These are phyloP conservation scores for Drosophila tsacasi DNA, from an alignment of 1,140 invertebrate genomes.

Conservation along the genomic window DNA sequence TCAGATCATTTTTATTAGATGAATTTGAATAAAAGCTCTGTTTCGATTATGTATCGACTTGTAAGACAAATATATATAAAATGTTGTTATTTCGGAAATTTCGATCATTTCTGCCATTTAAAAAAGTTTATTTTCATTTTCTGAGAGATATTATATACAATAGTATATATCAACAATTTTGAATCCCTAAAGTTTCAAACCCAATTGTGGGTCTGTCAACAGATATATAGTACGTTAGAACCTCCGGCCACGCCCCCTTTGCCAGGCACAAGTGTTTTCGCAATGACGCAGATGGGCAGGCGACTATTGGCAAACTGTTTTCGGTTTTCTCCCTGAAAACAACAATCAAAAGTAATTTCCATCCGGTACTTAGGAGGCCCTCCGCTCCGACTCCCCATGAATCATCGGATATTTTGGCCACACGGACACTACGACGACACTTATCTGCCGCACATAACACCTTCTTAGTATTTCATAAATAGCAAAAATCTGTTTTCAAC, in stretches of 20 bases:
- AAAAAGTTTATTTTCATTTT: not conserved
- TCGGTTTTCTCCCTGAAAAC: slow-evolving; percentile 14
- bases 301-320: slow-evolving; percentile 21
- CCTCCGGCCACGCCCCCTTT: slow-evolving; percentile 11
- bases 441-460: not conserved
- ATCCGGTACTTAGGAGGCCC: slow-evolving; percentile 1
- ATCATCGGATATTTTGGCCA: slow-evolving; percentile 6
- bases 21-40: too few relatives aligned
- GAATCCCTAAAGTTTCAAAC: not conserved
- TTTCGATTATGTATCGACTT: too few relatives aligned
- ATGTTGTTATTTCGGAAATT: too few relatives aligned
- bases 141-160: not conserved
- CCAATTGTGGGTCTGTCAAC: not conserved
- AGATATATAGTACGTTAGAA: not conserved
- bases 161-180: not conserved
- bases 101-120: not conserved
- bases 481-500: not conserved
- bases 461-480: not conserved
- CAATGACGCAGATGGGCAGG: slow-evolving; percentile 45
- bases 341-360: slow-evolving; percentile 1
- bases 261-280: slow-evolving; percentile 48
- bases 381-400: not conserved
- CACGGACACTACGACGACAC: not conserved
- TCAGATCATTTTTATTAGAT: too few relatives aligned
- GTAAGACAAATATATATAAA: too few relatives aligned